These are phyloP conservation scores for Drosophila recens DNA, from an alignment of 2,888 invertebrate species.

Conservation along the genomic window DNA sequence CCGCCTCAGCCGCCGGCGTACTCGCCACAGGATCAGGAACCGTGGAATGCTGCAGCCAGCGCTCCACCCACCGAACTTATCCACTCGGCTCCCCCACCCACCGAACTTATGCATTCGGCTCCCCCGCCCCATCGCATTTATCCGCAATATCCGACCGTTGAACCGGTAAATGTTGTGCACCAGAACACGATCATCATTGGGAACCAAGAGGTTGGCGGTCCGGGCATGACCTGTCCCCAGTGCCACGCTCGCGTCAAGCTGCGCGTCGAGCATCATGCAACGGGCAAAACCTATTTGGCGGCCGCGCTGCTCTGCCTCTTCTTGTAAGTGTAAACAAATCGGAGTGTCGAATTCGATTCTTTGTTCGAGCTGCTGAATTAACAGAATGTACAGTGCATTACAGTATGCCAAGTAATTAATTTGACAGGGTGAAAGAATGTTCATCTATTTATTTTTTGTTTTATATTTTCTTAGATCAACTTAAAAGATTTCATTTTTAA, in stretches of 20 bases:
- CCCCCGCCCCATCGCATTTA: background rate
- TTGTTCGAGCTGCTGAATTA: background rate
- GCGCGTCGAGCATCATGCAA: constrained; percentile 54
- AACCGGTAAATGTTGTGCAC: constrained; percentile 29
- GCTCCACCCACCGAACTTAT: constrained; percentile 41
- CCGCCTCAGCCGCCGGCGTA: constrained; percentile 33
- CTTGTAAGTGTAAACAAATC: constrained; percentile 37
- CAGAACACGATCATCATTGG: constrained; percentile 36
- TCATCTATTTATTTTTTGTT: background rate
- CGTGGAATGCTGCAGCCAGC: background rate
- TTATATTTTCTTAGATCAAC: background rate
- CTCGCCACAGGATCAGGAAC: background rate
- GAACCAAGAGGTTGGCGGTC: background rate
- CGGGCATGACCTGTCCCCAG: constrained; percentile 55
- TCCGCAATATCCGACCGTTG: background rate
- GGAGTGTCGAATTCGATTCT: background rate
- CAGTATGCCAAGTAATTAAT: background rate
- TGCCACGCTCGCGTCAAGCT: constrained; percentile 41
- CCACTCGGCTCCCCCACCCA: background rate
- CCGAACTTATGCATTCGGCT: constrained; percentile 8
- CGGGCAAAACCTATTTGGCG: constrained; percentile 46
- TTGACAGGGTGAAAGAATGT: background rate
- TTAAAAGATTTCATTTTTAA: no score
- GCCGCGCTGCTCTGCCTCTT: constrained; percentile 53
- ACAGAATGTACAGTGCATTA: background rate